Evolutionary conservation across 53 echinoderm and acorn worm species (phyloP), one percentile per base, ranked within the genome.

Genomic region (Arbacia lixula): DNA sequence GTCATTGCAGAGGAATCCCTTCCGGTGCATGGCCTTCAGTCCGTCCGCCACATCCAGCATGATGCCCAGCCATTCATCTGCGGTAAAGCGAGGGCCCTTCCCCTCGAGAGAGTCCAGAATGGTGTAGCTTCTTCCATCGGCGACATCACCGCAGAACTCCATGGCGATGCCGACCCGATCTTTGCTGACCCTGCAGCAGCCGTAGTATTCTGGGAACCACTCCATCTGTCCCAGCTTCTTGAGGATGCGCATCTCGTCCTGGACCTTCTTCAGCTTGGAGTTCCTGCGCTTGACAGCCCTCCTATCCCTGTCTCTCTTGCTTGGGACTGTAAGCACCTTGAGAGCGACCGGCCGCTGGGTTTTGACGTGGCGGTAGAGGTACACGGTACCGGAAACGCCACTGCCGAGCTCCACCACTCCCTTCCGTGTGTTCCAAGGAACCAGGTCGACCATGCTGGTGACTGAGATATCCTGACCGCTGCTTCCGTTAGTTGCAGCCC

Each of bases 181-280:
- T 11, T 77, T 8, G 46, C 69, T n/a, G 27, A 71, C 30, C 51
- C 12, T 71, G 79, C 21, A 34, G 60, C 65, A 40, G 67, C 78
- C 62, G 17, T 57, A 77, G 60, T 57, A 77, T 34, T 56, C 60
- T 12, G 78, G 78, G 29, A 77, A 77, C 78, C 78, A 77, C 20
- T 77, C 78, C 58, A 57, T 58, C 25, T 34, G 9, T 11, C 58
- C 78, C 27, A 77, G 37, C 10, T 3, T 35, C 16, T 4, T 38
- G 6, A 57, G 78, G 58, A 77, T 60, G 1, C 20, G 22, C 37
- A 58, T 37, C 39, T 77, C 78, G 25, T 60, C 36, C 78, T 38
- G 12, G 49, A 46, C 14, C 10, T 64, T 26, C 57, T 57, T 57
- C 17, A 57, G 20, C 20, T 57, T 57, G 22, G 12, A 5, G 57